Evolutionary conservation across 1,140 invertebrate species (phyloP), one percentile per base, ranked within the genome.

Genomic region (Zeugodacus cucurbitae): DNA sequence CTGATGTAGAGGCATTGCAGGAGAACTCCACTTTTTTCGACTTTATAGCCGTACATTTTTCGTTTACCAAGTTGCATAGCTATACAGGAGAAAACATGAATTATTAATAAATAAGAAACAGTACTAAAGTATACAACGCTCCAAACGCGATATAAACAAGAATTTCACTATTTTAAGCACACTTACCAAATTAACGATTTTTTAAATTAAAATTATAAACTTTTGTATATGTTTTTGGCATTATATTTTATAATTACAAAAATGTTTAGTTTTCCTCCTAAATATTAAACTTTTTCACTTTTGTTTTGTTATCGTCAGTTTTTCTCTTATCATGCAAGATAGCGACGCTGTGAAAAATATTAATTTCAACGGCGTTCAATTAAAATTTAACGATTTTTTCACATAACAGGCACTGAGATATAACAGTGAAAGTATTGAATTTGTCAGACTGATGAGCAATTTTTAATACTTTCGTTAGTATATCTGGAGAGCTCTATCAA

Each of bases 231-330:
- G 44, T 82, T 44, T 14, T 44, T 5, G 11, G n/a, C 26, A 82
- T 82, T 82, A 22, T 26, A 26, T 10, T 37, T 3, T 62, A 62
- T 3, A 26, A n/a, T 41, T 74, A 20, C 22, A 82, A 48, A 26
- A 48, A 82, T 8, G 2, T 17, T 82, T 78, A 78, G 11, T 82
- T 82, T 82, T 14, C 22, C 11, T 29, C 1, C 58, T 62, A 62
- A 82, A 82, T 26, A 82, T 26, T 26, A 26, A 48, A 48, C 20
- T 48, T 82, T 82, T 82, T 48, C 41, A 82, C 6, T 48, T 82
- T 82, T 82, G 74, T 82, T 82, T 82, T 82, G 74, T 41, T 82
- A 82, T 82, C n/a, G 74, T 3, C 26, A 20, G 22, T 48, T 82
- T 78, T 48, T 48, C 34, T n/a, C 74, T 82, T 82, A 82, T 82